phyloP scores from a whole-genome alignment of 2,113 vertebrate species.

The Psophia crepitans region DNA sequence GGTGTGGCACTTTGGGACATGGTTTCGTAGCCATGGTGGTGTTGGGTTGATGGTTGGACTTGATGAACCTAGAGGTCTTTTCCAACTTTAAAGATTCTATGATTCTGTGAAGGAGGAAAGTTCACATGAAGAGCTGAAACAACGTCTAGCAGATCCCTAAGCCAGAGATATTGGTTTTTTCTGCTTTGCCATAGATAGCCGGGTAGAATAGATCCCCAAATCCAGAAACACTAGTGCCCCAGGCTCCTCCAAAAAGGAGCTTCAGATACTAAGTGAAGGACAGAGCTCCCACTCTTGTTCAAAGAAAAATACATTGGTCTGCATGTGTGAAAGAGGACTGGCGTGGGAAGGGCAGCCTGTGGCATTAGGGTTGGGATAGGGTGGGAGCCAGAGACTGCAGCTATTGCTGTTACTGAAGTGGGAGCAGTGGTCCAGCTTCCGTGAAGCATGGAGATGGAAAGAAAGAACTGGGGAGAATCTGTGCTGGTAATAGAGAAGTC shows the following conservation, averaged over 20 bases:
- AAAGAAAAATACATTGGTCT: not conserved
- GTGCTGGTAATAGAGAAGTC: not conserved
- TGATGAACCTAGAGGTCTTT: too few relatives aligned
- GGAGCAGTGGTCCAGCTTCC: not conserved
- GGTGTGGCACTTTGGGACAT: too few relatives aligned
- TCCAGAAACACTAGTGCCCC: not conserved
- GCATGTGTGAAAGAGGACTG: not conserved
- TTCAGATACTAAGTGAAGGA: not conserved
- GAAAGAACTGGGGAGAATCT: not conserved
- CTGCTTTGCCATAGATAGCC: not conserved
- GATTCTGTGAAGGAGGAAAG: too few relatives aligned
- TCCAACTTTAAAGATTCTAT: too few relatives aligned
- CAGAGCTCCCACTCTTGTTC: not conserved
- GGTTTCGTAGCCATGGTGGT: too few relatives aligned
- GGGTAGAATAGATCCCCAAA: not conserved
- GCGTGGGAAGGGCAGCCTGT: not conserved
- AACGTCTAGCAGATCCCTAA: not conserved
- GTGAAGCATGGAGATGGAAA: not conserved
- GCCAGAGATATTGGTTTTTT: fast-evolving
- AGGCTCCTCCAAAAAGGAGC: not conserved
- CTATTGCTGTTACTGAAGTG: not conserved
- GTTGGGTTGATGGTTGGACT: too few relatives aligned
- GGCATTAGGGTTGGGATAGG: fast-evolving
- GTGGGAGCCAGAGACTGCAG: not conserved
- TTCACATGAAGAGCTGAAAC: not conserved